Percentiles rank a stretch among this genome's conserved stretches.
Evolutionary conservation across 2,888 invertebrate genomes (phyloP).

Genomic region (Ochropleura leucogaster): DNA sequence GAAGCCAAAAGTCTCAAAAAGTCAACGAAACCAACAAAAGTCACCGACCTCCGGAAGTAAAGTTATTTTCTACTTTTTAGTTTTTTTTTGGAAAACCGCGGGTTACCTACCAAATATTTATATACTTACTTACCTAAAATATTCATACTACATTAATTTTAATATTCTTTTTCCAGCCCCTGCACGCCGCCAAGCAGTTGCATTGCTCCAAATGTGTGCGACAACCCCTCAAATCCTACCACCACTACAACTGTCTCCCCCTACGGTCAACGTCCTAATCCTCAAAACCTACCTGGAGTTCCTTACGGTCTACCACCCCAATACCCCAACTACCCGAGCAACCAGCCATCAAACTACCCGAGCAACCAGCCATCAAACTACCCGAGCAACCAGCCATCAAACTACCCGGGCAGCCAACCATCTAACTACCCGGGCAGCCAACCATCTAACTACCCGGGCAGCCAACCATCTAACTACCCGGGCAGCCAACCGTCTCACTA

Average conservation of each 20-base stretch:
- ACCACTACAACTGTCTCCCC: conserved; percentile 38
- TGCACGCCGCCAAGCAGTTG: conserved; percentile 85
- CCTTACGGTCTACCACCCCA: conserved; percentile 54
- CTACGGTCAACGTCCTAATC: conserved; percentile 26
- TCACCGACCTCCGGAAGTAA: no score
- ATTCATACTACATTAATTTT: neutral
- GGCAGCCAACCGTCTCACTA: conserved; percentile 12
- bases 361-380: conserved; percentile 12
- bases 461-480: neutral
- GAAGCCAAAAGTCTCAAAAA: no score
- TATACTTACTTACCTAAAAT: no score
- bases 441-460: conserved; percentile 12
- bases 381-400: conserved; percentile 18
- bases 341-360: conserved; percentile 50
- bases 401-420: conserved; percentile 29
- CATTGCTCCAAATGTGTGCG: conserved; percentile 80
- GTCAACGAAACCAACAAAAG: no score
- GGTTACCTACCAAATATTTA: no score
- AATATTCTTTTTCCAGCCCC: conserved; percentile 76
- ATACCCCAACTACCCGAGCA: conserved; percentile 55
- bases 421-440: conserved; percentile 28
- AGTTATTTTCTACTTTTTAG: no score
- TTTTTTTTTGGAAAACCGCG: no score
- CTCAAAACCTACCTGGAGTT: conserved; percentile 10
- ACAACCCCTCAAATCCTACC: conserved; percentile 29